These are phyloP conservation scores for Rhea americana DNA, from an alignment of 2,113 vertebrate species.

Conservation along the genomic window DNA sequence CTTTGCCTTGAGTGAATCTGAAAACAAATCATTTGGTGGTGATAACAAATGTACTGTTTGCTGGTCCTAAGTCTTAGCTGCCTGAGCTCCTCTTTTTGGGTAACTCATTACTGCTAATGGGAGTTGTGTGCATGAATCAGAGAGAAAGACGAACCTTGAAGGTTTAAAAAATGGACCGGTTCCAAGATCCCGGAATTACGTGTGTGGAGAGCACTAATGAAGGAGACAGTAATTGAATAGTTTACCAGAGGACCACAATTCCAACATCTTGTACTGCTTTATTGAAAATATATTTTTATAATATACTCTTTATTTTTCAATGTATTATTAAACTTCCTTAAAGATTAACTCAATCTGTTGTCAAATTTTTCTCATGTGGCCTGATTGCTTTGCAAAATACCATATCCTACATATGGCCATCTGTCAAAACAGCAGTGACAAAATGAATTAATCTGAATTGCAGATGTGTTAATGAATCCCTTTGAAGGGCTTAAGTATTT, in stretches of 20 bases:
- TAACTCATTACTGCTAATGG: constrained; percentile 17
- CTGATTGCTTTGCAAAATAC: constrained; percentile 60
- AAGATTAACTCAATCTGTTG: constrained; percentile 59
- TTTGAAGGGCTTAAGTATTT: constrained; percentile 73
- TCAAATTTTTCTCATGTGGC: constrained; percentile 57
- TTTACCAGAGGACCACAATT: neutral
- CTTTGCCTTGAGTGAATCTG: neutral
- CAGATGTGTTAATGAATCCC: constrained; percentile 74
- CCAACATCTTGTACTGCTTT: neutral
- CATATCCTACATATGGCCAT: constrained; percentile 56
- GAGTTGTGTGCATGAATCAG: constrained; percentile 32
- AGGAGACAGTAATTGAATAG: neutral
- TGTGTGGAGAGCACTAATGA: neutral
- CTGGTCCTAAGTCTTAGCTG: constrained; percentile 11
- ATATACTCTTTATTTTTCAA: constrained; percentile 24
- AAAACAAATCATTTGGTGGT: neutral
- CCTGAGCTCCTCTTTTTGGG: constrained; percentile 3
- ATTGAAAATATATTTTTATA: constrained; percentile 46
- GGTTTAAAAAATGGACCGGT: neutral
- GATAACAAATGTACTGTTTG: neutral
- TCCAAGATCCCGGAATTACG: constrained; percentile 24
- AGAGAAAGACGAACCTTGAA: constrained; percentile 18
- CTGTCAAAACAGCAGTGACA: constrained; percentile 75
- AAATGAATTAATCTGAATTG: constrained; percentile 71
- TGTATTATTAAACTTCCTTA: constrained; percentile 55